phyloP scores from a whole-genome alignment of 35 echinoderm and acorn worm genomes.

The Diadema setosum region DNA sequence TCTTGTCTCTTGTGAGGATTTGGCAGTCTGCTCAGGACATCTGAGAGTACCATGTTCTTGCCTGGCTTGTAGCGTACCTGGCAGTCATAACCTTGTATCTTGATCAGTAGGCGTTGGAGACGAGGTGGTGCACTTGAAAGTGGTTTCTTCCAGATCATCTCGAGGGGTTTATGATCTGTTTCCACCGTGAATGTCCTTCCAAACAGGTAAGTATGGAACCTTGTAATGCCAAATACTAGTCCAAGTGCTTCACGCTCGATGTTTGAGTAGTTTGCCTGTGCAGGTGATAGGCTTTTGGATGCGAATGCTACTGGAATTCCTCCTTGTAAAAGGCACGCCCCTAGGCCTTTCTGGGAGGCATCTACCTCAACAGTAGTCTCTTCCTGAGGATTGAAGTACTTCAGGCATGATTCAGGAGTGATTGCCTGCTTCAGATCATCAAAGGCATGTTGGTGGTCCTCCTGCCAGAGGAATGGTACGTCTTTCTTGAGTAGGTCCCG shows the following conservation, averaged over 20 bases:
- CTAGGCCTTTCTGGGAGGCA: conserved; percentile 26
- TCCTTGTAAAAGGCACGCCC: conserved; percentile 39
- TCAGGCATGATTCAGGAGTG: neutral
- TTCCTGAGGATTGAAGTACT: conserved; percentile 13
- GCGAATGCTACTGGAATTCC: conserved; percentile 58
- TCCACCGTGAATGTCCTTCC: neutral
- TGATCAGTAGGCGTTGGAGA: too few relatives aligned
- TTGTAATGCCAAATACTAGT: conserved; percentile 20
- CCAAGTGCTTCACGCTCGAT: conserved; percentile 40
- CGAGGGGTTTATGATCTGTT: conserved; percentile 45
- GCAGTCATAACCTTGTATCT: conserved; percentile 39
- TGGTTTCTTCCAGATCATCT: conserved; percentile 44
- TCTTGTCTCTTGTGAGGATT: neutral
- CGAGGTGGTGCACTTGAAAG: too few relatives aligned
- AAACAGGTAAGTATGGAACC: conserved; percentile 53
- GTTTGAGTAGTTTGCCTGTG: too few relatives aligned
- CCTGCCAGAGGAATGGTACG: conserved; percentile 18
- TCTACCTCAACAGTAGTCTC: conserved; percentile 19
- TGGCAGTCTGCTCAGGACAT: conserved; percentile 11
- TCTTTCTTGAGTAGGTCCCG: conserved; percentile 17
- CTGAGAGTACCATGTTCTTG: conserved; percentile 6
- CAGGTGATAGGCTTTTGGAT: too few relatives aligned
- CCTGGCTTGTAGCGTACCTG: conserved; percentile 10
- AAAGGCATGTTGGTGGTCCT: conserved; percentile 1
- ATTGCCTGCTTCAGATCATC: neutral